phyloP scores from a whole-genome alignment of 2,797 vertebrate species.

The Sebastes taczanowskii region DNA sequence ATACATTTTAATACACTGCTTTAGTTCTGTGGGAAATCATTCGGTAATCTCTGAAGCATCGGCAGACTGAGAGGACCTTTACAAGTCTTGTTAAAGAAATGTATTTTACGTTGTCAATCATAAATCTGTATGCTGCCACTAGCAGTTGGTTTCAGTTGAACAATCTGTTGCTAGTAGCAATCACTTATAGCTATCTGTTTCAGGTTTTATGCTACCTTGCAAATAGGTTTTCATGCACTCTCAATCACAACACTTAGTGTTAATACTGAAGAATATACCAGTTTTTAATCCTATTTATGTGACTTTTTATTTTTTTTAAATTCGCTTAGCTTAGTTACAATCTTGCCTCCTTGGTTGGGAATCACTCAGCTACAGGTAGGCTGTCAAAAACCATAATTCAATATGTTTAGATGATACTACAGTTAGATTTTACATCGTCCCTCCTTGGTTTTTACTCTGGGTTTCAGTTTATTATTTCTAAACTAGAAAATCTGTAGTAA shows the following conservation, averaged over 20 bases:
- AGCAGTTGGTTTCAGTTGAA: background rate
- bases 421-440: fast-evolving
- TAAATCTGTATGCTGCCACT: background rate
- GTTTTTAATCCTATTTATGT: too few species aligned
- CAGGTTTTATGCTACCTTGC: too few species aligned
- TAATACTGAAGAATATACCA: too few species aligned
- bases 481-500: too few species aligned
- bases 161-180: background rate
- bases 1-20: background rate
- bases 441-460: too few species aligned
- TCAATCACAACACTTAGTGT: too few species aligned
- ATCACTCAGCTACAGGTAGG: background rate
- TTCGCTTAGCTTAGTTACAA: background rate
- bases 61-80: background rate
- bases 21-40: background rate
- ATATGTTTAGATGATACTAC: fast-evolving
- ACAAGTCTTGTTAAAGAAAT: background rate
- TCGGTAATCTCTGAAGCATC: background rate
- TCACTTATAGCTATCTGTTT: too few species aligned
- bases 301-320: background rate
- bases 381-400: background rate
- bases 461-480: too few species aligned
- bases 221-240: too few species aligned
- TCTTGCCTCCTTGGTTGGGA: background rate
- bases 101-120: background rate